Conservation (phyloP, 2,113 vertebrate genomes). For the Lipophrys pholis region DNA sequence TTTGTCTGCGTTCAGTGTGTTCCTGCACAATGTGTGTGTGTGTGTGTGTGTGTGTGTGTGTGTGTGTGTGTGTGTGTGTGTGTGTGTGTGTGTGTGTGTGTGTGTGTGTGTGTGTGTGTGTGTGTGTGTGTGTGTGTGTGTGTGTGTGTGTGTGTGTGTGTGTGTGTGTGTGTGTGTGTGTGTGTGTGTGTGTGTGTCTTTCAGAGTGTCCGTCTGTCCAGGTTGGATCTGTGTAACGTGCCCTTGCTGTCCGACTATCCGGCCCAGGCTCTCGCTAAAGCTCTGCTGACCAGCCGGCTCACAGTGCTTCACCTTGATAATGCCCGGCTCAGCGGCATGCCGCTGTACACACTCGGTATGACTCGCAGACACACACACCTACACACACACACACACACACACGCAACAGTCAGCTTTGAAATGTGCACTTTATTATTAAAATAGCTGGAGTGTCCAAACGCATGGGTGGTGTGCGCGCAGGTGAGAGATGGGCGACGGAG, state of each 20-base stretch:
- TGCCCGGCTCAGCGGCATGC: constrained; percentile 79
- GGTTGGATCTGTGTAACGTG: constrained; percentile 80
- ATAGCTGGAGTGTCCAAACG: background rate
- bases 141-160: background rate
- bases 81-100: background rate
- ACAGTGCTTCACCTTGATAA: constrained; percentile 80
- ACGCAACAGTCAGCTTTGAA: background rate
- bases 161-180: background rate
- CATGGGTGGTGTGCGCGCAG: background rate
- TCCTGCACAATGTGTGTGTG: constrained; percentile 9
- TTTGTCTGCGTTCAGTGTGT: constrained; percentile 5
- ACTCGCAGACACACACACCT: constrained; percentile 13
- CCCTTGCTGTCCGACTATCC: constrained; percentile 71
- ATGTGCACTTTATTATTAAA: background rate
- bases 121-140: constrained; percentile 5
- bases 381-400: constrained; percentile 13
- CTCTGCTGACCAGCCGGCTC: constrained; percentile 80
- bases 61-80: background rate
- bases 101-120: constrained; percentile 1
- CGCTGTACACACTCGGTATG: constrained; percentile 83
- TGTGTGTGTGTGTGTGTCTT: constrained; percentile 54
- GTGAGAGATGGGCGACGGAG: background rate
- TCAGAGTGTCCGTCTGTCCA: constrained; percentile 81
- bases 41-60: background rate
- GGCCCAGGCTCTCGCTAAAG: constrained; percentile 75